Evolutionary conservation across 2,113 vertebrate species (phyloP).

Genomic region (Mobula hypostoma): DNA sequence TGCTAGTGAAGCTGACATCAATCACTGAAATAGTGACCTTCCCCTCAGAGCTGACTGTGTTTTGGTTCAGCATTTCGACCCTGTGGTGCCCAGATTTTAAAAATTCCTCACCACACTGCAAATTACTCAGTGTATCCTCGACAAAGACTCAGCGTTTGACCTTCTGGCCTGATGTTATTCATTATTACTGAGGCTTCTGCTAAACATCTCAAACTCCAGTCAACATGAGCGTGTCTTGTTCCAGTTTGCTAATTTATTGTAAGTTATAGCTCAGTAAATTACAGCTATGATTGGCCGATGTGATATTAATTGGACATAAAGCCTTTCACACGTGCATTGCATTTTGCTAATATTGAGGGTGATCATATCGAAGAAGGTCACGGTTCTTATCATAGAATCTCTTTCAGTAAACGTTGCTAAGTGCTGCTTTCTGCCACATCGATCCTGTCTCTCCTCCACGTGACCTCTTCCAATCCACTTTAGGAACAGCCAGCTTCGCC

Average conservation of each 20-base stretch:
- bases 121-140: background rate
- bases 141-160: background rate
- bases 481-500: background rate
- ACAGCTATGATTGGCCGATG: background rate
- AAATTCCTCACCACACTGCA: background rate
- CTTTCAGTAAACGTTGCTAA: too few species aligned
- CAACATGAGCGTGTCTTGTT: background rate
- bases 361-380: background rate
- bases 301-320: background rate
- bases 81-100: background rate
- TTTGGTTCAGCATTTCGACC: background rate
- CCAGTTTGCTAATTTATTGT: too few species aligned
- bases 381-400: background rate
- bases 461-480: too few species aligned
- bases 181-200: background rate
- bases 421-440: too few species aligned
- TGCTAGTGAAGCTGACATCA: background rate
- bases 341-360: background rate
- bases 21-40: background rate
- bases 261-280: background rate
- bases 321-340: background rate
- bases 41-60: background rate
- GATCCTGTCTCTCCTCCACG: too few species aligned
- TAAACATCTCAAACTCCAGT: background rate
- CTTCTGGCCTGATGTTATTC: background rate